Evolutionary conservation across 2,797 vertebrate species (phyloP), one percentile per base, ranked within the genome.

Genomic region (Manis javanica): DNA sequence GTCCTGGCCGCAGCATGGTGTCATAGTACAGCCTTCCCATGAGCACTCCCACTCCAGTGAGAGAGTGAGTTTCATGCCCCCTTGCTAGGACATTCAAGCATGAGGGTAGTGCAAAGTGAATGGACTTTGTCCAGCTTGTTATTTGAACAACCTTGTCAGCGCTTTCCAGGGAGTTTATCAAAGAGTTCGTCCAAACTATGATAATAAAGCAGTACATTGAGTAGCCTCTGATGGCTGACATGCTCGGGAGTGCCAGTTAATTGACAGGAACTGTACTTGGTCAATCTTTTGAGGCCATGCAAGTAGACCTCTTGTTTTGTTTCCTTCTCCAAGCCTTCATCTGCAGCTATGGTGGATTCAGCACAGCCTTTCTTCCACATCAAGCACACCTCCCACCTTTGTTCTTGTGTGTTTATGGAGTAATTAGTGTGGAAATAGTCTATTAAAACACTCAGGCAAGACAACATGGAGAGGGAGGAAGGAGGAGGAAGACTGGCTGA

Each of bases 391-490:
- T 15, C 51, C 87, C 77, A 69, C n/a, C 92, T 95, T 96, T 95
- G 91, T 97, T 97, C 95, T 72, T 79, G 37, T 69, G 87, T 97
- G 81, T 96, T 97, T 96, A 95, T 97, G 91, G 64, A 97, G 96
- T 95, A 98, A 98, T 98, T 98, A 88, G 97, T 93, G 95, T 96
- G 93, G 97, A 18, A 57, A 97, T 98, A 97, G 97, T 97, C 96
- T 96, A 77, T 98, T 97, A 98, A 97, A 72, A 96, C 75, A 88
- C 96, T 97, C 96, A 93, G 96, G 97, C 95, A 96, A 97, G 98
- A 97, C 97, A 98, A 93, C 95, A 66, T 55, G 29, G 87, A 95
- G 93, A 91, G 93, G 72, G 71, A 96, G 96, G 95, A 90, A 97
- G 95, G 91, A 61, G 72, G 87, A 75, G 5, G 82, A 74, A 93